Evolutionary conservation across 2,797 vertebrate genomes (phyloP).

Genomic region (Salarias fasciatus): DNA sequence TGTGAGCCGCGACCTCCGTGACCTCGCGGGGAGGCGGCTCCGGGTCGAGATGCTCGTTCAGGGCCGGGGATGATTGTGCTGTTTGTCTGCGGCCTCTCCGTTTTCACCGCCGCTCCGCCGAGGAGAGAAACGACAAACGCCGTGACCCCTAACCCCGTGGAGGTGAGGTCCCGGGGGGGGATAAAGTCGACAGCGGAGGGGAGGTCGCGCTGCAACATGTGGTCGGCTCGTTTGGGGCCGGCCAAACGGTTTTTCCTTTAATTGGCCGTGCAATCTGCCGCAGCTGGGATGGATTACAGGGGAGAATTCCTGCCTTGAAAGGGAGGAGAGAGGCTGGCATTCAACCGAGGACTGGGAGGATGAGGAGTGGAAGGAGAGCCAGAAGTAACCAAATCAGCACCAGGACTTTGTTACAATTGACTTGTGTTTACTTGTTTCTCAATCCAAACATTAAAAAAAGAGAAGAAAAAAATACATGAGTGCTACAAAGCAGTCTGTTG

Average conservation of each 20-base stretch:
- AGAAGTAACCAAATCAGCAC: conserved; percentile 28
- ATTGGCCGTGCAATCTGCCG: conserved; percentile 84
- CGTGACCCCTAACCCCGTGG: conserved; percentile 79
- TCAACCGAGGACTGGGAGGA: conserved; percentile 19
- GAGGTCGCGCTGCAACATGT: conserved; percentile 84
- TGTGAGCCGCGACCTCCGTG: conserved; percentile 31
- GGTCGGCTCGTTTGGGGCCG: conserved; percentile 84
- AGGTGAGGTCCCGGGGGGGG: conserved; percentile 56
- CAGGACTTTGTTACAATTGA: conserved; percentile 12
- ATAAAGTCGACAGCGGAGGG: conserved; percentile 44
- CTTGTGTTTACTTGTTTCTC: conserved; percentile 6
- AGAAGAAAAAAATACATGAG: conserved; percentile 9
- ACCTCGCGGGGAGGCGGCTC: conserved; percentile 27
- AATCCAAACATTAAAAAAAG: conserved; percentile 13
- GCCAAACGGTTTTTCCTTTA: conserved; percentile 87
- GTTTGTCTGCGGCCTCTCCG: conserved; percentile 65
- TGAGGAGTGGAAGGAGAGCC: conserved; percentile 13
- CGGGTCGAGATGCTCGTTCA: conserved; percentile 43
- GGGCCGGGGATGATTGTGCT: conserved; percentile 63
- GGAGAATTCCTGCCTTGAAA: conserved; percentile 81
- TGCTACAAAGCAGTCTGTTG: not conserved
- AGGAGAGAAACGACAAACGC: conserved; percentile 88
- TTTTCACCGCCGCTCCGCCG: conserved; percentile 61
- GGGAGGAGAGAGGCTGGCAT: conserved; percentile 53
- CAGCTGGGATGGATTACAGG: conserved; percentile 91